phyloP scores from a whole-genome alignment of 2,113 vertebrate genomes.

The Myiozetetes cayanensis region DNA sequence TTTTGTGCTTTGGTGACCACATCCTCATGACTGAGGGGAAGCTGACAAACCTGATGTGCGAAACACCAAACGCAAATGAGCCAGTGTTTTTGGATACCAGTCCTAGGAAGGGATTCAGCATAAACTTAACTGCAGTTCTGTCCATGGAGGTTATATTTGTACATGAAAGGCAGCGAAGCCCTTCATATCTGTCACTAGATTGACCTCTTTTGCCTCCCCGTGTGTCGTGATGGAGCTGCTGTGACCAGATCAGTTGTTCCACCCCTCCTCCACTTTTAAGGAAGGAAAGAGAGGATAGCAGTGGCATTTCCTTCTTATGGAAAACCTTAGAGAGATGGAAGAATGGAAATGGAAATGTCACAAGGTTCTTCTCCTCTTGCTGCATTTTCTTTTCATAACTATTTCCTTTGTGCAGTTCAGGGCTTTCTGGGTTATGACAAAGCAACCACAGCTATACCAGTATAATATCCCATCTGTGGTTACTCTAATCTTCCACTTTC shows the following conservation, averaged over 20 bases:
- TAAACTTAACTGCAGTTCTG: background rate
- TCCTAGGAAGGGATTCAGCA: background rate
- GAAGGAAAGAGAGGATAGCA: background rate
- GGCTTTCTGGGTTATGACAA: background rate
- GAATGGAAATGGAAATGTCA: background rate
- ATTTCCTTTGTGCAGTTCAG: background rate
- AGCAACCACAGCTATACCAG: background rate
- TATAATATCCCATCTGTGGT: background rate
- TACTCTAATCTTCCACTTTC: background rate
- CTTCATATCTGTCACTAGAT: background rate
- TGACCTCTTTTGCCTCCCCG: background rate
- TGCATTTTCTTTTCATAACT: background rate
- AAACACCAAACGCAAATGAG: background rate
- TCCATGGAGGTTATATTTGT: background rate
- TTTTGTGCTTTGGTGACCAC: background rate
- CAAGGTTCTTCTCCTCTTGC: background rate
- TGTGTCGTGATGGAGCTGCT: background rate
- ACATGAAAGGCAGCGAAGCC: background rate
- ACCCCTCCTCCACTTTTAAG: background rate
- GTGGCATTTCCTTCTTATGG: background rate
- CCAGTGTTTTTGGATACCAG: background rate
- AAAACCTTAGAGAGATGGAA: conserved; percentile 13
- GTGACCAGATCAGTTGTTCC: background rate
- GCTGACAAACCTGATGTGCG: background rate
- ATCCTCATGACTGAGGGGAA: background rate